Evolutionary conservation across 2,113 vertebrate species (phyloP), one percentile per base, ranked within the genome.

Genomic region (Romanogobio albipinnatus): DNA sequence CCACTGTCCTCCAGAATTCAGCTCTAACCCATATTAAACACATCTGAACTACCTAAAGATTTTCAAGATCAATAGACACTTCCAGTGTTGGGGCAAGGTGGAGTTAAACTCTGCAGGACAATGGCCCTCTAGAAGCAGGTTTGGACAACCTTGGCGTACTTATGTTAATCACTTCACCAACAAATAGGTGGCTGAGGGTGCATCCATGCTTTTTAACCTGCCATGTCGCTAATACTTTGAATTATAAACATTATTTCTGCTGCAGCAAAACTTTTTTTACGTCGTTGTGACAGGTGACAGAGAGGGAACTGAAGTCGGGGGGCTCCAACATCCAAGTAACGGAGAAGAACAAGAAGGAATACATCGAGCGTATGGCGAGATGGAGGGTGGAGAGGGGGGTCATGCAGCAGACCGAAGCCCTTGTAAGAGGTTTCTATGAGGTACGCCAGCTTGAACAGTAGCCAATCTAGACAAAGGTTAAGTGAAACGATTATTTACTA

Each of bases 311-410:
- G 56, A 99, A 98, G 90, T 98, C 98, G 0, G 97, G 97, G 1
- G 98, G 98, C 1, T 95, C 97, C 88, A 97, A 99, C 87, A 95
- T 96, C n/a, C 97, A 97, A 47, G 98, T 99, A 90, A 98, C 97
- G 0, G 98, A 99, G 91, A 99, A 99, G 93, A 99, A 99, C 91
- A 99, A 99, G 91, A 99, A 99, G 85, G 98, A 99, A 71, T 99
- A 99, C 85, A 99, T 99, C 0, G 98, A 99, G 91, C 95, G 96
- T n/a, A 98, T 99, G 97, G 96, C 98, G 29, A 97, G 97, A 90
- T 99, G 98, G 98, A 93, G 97, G 90, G 96, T 97, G 89, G 97
- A 98, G 91, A 93, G 97, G 53, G 97, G 97, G 5, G 97, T 98
- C 83, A 96, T 97, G 83, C 97, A 97, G 90, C 98, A 99, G 93